These are phyloP conservation scores for Scaptodrosophila lebanonensis DNA, from an alignment of 1,140 invertebrate genomes.

Conservation along the genomic window DNA sequence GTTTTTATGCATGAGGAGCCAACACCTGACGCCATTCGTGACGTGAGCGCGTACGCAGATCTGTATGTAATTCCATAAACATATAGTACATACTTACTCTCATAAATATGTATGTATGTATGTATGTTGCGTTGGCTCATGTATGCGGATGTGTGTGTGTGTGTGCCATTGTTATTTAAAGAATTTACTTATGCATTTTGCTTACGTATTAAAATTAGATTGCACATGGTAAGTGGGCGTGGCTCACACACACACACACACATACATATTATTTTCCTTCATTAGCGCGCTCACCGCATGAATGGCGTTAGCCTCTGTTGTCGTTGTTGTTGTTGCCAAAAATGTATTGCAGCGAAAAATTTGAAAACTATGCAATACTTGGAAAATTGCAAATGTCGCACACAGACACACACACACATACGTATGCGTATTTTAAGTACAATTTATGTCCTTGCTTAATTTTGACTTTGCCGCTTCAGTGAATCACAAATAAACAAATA, in stretches of 20 bases:
- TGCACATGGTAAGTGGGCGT: conserved; percentile 29
- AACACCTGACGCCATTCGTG: conserved; percentile 71
- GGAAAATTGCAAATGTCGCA: not conserved
- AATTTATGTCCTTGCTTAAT: too few relatives aligned
- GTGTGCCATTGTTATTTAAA: conserved; percentile 20
- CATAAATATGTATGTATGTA: not conserved
- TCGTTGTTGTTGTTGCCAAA: conserved; percentile 21
- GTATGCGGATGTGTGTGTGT: conserved; percentile 9
- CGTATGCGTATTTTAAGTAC: conserved; percentile 10
- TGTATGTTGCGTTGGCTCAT: too few relatives aligned
- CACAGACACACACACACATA: conserved; percentile 21
- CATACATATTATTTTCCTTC: not conserved
- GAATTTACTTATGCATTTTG: conserved; percentile 6
- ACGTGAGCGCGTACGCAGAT: conserved; percentile 30
- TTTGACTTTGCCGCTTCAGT: too few relatives aligned
- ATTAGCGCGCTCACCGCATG: conserved; percentile 25
- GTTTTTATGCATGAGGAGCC: conserved; percentile 54
- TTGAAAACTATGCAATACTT: too few relatives aligned
- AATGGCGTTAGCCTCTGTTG: conserved; percentile 70
- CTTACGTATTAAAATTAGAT: conserved; percentile 28
- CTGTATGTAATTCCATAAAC: not conserved
- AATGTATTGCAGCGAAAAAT: too few relatives aligned
- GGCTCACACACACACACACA: conserved; percentile 16
- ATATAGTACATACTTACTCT: too few relatives aligned
- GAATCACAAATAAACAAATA: too few relatives aligned